Evolutionary conservation across 2,888 invertebrate genomes (phyloP), one percentile per base, ranked within the genome.

Genomic region (Epirrita christyi): DNA sequence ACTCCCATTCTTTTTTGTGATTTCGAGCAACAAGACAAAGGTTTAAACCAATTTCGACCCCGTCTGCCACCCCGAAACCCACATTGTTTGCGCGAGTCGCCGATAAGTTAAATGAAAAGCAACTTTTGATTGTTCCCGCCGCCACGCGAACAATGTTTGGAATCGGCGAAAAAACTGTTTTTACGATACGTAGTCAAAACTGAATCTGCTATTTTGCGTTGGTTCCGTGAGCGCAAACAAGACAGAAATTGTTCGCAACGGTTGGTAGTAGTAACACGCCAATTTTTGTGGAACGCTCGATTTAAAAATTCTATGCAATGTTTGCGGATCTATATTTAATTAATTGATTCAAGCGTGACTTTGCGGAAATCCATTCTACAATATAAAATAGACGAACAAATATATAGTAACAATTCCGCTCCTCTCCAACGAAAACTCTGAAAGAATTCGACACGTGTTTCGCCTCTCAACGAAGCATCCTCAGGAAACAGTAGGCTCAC

Each of bases 21-120:
- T 43, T 46, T 37, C 29, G 51, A 54, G 54, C 60, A 76, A 73
- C 75, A 82, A 83, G 81, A 80, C 78, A 79, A 79, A 83, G 77
- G 77, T 80, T 75, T 75, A 80, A 83, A 81, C 80, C 80, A 82
- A 85, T 83, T 81, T 76, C 67, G 67, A 68, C 56, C n/a, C 64
- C 66, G 63, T 66, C 73, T 63, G 63, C 59, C 71, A 70, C 67
- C 48, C 69, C 73, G 70, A 73, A 73, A 75, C 74, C 76, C 78
- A 67, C 79, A 77, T 81, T 78, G 81, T 83, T 81, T 74, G 72
- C 62, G 71, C 54, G 60, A 65, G 61, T 62, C 64, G 62, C 64
- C 77, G 75, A 82, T 82, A 83, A 83, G 79, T 83, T 84, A 80
- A 85, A 84, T 82, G 81, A 79, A 84, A 85, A 80, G 79, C 78